Evolutionary conservation across 1,140 invertebrate species (phyloP), one percentile per base, ranked within the genome.

Genomic region (Drosophila hydei): DNA sequence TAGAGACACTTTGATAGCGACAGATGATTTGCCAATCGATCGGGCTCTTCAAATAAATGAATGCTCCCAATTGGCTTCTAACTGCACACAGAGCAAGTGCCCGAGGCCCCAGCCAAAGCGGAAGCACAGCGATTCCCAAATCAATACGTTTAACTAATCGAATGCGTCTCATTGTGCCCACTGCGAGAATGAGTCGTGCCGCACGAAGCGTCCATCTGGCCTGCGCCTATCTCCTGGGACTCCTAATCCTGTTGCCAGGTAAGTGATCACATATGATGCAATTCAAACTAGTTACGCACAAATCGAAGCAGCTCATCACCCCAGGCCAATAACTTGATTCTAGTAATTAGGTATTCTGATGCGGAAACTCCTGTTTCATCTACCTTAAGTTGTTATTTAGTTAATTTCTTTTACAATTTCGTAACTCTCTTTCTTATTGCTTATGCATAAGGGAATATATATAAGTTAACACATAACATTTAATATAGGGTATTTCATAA

Each of bases 201-300:
- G 19, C 38, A 18, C 36, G 38, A 21, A 56, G 8, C 38, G 9
- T 30, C 8, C 25, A 19, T 9, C 56, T 16, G 42, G 56, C 30
- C 61, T 88, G 60, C 38, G 68, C 58, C 42, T 88, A 77, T 69
- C 63, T 63, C 18, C 63, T 87, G 45, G 83, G 67, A 54, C 42
- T 81, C 16, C 63, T 87, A 42, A 75, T 83, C 61, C 45, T 87
- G 51, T 62, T 87, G 72, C 81, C 81, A 81, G 81, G 81, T 87
- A 27, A 85, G 81, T 77, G 11, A 33, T 3, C 9, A 0, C 25
- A 21, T 11, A n/a, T n/a, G n/a, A 12, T 9, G 21, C 1, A 14
- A 14, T 38, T 9, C 12, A 5, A n/a, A 14, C 5, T 1, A 14
- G 14, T 14, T 42, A 11, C n/a, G n/a, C n/a, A n/a, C n/a, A n/a